phyloP scores from a whole-genome alignment of 2,888 invertebrate genomes.

The Rhogogaster chlorosoma region DNA sequence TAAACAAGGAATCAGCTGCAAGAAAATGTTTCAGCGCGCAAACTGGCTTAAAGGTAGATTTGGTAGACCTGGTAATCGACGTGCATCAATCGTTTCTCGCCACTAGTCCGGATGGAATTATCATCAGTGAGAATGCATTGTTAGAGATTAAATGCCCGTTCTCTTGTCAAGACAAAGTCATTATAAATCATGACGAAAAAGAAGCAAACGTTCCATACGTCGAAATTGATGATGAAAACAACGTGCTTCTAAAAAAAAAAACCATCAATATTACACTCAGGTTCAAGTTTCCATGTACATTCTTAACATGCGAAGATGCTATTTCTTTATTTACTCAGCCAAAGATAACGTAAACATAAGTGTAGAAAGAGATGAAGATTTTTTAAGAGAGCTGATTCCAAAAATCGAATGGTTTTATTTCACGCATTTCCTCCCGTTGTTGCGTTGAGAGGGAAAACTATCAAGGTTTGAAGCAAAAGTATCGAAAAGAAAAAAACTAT shows the following conservation, averaged over 20 bases:
- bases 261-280: conserved; percentile 40
- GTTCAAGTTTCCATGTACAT: conserved; percentile 11
- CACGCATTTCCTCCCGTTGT: conserved; percentile 23
- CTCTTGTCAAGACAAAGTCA: conserved; percentile 17
- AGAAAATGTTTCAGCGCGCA: not conserved
- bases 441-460: not conserved
- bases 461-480: not conserved
- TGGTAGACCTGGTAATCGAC: conserved; percentile 42
- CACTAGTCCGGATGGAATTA: conserved; percentile 54
- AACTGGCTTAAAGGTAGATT: conserved; percentile 1
- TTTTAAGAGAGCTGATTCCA: conserved; percentile 47
- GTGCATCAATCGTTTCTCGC: conserved; percentile 54
- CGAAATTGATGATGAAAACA: not conserved
- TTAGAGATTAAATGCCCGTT: conserved; percentile 17
- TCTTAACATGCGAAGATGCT: conserved; percentile 27
- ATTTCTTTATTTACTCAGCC: not conserved
- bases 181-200: not conserved
- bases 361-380: conserved; percentile 35
- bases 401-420: conserved; percentile 54
- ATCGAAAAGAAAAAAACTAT: too few species aligned
- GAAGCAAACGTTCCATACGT: not conserved
- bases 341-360: conserved; percentile 36
- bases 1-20: conserved; percentile 51
- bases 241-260: not conserved
- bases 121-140: conserved; percentile 26